Percentiles rank a stretch among this genome's conserved stretches.
These are phyloP conservation scores for Acrocephalus scirpaceus DNA, from an alignment of 2,797 vertebrate species.

Conservation along the genomic window DNA sequence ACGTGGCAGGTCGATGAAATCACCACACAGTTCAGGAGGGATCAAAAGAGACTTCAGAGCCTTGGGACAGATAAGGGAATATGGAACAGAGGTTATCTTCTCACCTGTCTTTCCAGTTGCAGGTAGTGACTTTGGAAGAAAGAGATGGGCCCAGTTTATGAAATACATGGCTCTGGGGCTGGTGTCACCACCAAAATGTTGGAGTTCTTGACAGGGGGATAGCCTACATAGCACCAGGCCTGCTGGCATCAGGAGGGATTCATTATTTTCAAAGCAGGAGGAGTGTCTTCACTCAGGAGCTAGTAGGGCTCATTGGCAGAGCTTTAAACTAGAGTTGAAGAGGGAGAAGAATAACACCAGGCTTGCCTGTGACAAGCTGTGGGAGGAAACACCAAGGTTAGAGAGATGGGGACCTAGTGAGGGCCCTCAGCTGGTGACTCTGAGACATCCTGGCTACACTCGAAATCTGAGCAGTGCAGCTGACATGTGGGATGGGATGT, in stretches of 20 bases:
- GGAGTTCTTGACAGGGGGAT: neutral
- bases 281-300: neutral
- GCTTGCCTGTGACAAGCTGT: neutral
- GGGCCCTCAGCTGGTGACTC: neutral
- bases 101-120: neutral
- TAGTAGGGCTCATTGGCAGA: neutral
- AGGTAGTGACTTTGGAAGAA: neutral
- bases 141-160: neutral
- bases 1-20: accelerated
- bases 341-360: neutral
- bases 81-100: neutral
- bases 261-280: neutral
- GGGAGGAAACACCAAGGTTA: neutral
- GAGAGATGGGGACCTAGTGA: neutral
- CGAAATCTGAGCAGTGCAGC: neutral
- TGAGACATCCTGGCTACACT: neutral
- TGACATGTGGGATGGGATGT: neutral
- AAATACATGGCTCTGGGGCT: neutral
- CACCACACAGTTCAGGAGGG: neutral
- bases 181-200: neutral
- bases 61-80: neutral
- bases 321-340: neutral
- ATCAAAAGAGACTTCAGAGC: neutral
- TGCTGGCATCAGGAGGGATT: neutral
- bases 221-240: neutral